Evolutionary conservation across 2,888 invertebrate species (phyloP).

Genomic region (Eurois occulta): DNA sequence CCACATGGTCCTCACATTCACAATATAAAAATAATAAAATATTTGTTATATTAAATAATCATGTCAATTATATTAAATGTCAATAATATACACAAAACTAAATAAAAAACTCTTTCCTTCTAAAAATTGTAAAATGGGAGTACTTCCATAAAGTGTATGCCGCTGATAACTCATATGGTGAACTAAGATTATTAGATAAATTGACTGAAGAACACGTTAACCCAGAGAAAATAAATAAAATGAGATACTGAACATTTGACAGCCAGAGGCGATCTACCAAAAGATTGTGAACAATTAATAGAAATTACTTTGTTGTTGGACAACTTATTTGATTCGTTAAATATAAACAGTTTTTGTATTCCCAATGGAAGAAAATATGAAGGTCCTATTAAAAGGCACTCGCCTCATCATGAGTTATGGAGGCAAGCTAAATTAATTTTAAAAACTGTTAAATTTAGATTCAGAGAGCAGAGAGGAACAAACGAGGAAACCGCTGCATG

Average conservation of each 20-base stretch:
- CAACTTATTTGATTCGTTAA: slow-evolving; percentile 11
- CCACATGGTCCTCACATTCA: too few relatives aligned
- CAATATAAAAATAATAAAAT: too few relatives aligned
- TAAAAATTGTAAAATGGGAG: slow-evolving; percentile 10
- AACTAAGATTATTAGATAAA: slow-evolving; percentile 15
- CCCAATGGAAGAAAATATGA: slow-evolving; percentile 30
- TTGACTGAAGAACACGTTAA: slow-evolving; percentile 12
- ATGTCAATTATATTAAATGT: too few relatives aligned
- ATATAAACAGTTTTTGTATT: background rate
- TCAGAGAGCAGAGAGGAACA: too few relatives aligned
- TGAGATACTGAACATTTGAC: slow-evolving; percentile 25
- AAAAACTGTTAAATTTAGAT: slow-evolving; percentile 14
- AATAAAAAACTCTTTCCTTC: too few relatives aligned
- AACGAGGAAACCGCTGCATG: too few relatives aligned
- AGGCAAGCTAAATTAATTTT: slow-evolving; percentile 7
- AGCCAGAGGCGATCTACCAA: slow-evolving; percentile 13
- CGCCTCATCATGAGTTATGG: slow-evolving; percentile 29
- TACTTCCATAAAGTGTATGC: slow-evolving; percentile 16
- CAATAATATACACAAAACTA: too few relatives aligned
- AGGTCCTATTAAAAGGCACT: slow-evolving; percentile 17
- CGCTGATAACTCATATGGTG: slow-evolving; percentile 7
- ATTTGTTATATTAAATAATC: too few relatives aligned
- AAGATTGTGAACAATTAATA: slow-evolving; percentile 21
- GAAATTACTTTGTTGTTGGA: background rate
- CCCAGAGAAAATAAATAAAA: slow-evolving; percentile 19